Percentiles rank a stretch among this genome's conserved stretches.
Conservation (phyloP, 2,888 invertebrate species). For the Geophilus truncorum region DNA sequence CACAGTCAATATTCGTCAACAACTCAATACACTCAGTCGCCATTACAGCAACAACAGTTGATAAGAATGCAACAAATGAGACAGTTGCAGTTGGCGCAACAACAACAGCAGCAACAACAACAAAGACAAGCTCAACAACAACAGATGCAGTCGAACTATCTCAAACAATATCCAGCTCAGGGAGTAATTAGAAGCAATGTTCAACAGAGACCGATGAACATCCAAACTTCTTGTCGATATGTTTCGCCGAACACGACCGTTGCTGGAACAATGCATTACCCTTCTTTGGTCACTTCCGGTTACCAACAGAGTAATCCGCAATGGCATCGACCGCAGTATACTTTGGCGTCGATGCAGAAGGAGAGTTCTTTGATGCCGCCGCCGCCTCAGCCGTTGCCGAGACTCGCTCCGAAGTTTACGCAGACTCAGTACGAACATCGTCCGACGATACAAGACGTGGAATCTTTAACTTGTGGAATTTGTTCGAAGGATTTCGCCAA, state of each 20-base stretch:
- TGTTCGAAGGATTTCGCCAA: not conserved
- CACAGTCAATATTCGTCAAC: not conserved
- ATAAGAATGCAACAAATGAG: not conserved
- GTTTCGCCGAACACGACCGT: no score
- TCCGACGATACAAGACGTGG: not conserved
- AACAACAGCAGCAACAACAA: not conserved
- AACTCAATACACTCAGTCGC: no score
- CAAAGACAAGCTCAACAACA: not conserved
- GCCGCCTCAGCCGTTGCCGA: not conserved
- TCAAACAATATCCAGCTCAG: not conserved
- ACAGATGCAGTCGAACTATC: not conserved
- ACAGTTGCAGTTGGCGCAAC: not conserved
- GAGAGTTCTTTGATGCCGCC: not conserved
- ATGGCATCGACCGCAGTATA: not conserved
- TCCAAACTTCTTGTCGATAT: no score
- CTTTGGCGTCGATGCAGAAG: no score
- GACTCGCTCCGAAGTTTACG: not conserved
- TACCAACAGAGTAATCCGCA: not conserved
- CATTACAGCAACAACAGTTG: not conserved
- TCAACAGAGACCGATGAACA: no score
- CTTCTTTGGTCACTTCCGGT: no score
- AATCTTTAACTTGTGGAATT: conserved; percentile 1
- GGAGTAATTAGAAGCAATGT: no score
- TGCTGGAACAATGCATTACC: no score
- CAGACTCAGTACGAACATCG: no score